Conservation (phyloP, 2,113 vertebrate genomes). For the Petrocephalus microphthalmus region DNA sequence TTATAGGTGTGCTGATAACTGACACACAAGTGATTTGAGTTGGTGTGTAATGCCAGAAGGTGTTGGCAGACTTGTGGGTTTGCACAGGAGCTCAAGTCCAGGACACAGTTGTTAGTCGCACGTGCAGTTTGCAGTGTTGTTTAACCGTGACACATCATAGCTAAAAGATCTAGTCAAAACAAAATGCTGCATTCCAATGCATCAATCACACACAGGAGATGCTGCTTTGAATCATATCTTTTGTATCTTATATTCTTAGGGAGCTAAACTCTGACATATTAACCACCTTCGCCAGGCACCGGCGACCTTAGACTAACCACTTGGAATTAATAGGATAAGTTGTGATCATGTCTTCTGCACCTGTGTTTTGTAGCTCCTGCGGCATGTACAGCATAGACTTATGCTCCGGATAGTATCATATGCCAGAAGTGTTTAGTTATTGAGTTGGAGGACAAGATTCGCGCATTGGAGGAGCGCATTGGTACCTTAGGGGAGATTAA, state of each 20-base stretch:
- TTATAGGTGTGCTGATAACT: not conserved
- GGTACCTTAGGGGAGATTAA: no score
- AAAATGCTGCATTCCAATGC: not conserved
- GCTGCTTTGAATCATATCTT: not conserved
- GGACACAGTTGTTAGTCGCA: not conserved
- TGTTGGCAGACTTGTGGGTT: not conserved
- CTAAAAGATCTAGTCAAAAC: not conserved
- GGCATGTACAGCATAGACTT: no score
- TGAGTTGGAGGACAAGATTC: no score
- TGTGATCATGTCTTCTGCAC: no score
- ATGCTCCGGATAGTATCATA: no score
- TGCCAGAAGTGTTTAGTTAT: no score
- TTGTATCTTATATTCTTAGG: not conserved
- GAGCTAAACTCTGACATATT: not conserved
- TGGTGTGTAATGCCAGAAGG: not conserved
- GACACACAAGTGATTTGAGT: not conserved
- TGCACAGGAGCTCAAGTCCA: not conserved
- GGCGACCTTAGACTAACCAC: no score
- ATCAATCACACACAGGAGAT: not conserved
- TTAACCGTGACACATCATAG: not conserved
- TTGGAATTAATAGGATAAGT: no score
- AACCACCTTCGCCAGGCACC: no score
- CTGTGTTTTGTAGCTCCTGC: no score
- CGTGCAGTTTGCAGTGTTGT: not conserved
- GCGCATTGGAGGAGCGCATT: no score